Conservation (phyloP, 1,140 invertebrate genomes). For the Subanguina moxae region DNA sequence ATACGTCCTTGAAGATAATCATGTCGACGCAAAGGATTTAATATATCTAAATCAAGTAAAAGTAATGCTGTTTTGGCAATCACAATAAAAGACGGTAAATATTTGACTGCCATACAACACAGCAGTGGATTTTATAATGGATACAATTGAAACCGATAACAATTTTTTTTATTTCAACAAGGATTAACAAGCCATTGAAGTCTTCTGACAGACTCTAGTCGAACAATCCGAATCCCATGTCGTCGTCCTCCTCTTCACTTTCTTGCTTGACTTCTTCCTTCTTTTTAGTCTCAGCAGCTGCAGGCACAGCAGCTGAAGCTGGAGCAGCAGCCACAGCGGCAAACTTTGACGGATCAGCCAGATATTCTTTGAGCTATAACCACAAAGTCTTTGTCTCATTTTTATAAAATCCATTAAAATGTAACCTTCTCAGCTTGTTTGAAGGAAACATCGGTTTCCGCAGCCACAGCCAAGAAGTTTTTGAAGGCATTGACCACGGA, state of each 20-base stretch:
- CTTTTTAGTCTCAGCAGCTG: constrained; percentile 44
- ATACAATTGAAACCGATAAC: too few relatives aligned
- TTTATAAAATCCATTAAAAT: background rate
- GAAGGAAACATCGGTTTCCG: constrained; percentile 89
- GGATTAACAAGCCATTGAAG: constrained; percentile 18
- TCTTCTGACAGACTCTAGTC: constrained; percentile 57
- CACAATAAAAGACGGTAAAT: constrained; percentile 2
- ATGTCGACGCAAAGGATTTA: constrained; percentile 66
- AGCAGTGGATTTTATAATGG: constrained; percentile 38
- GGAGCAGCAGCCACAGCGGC: constrained; percentile 57
- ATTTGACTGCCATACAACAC: constrained; percentile 10
- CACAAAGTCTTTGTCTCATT: background rate
- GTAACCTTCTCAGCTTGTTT: constrained; percentile 81
- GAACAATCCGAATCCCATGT: constrained; percentile 64
- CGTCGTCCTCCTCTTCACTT: constrained; percentile 61
- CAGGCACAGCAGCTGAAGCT: constrained; percentile 47
- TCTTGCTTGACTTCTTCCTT: constrained; percentile 61
- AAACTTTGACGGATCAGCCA: constrained; percentile 64
- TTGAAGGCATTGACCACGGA: constrained; percentile 96
- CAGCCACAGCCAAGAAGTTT: constrained; percentile 90
- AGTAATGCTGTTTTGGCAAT: constrained; percentile 8
- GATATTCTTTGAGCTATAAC: constrained; percentile 62
- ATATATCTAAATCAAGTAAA: background rate
- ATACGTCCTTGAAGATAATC: constrained; percentile 90
- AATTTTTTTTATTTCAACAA: constrained; percentile 30